Conservation (phyloP, 2,888 invertebrate genomes). For the Psylliodes chrysocephalus region DNA sequence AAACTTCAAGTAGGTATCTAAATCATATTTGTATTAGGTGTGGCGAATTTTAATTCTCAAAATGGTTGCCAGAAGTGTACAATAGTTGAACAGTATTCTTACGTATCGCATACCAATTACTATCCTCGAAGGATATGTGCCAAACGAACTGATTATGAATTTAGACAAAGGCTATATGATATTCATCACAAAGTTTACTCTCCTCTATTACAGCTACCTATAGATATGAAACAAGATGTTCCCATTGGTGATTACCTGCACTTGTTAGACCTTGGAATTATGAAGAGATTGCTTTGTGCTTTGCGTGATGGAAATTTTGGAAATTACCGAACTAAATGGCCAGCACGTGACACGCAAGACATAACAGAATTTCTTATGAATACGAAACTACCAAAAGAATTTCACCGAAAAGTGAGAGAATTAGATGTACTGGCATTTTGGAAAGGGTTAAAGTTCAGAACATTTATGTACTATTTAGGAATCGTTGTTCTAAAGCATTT, state of each 20-base stretch:
- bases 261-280: conserved; percentile 29
- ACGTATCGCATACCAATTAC: conserved; percentile 36
- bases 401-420: conserved; percentile 24
- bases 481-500: conserved; percentile 30
- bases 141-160: conserved; percentile 19
- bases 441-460: conserved; percentile 30
- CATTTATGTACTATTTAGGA: conserved; percentile 27
- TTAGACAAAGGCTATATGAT: conserved; percentile 16
- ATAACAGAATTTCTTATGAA: conserved; percentile 21
- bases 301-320: conserved; percentile 28
- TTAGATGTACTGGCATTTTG: conserved; percentile 21
- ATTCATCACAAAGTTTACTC: conserved; percentile 23
- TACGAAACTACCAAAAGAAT: conserved; percentile 30
- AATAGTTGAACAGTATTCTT: conserved; percentile 40
- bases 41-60: conserved; percentile 41
- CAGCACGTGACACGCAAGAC: conserved; percentile 9
- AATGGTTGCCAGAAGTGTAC: conserved; percentile 40
- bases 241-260: conserved; percentile 27
- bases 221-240: conserved; percentile 27
- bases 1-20: not conserved
- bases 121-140: conserved; percentile 21
- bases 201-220: not conserved
- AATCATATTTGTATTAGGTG: conserved; percentile 34
- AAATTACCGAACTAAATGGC: conserved; percentile 21
- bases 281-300: conserved; percentile 23